These are phyloP conservation scores for Pachymerium ferrugineum DNA, from an alignment of 2,888 invertebrate species.

Conservation along the genomic window DNA sequence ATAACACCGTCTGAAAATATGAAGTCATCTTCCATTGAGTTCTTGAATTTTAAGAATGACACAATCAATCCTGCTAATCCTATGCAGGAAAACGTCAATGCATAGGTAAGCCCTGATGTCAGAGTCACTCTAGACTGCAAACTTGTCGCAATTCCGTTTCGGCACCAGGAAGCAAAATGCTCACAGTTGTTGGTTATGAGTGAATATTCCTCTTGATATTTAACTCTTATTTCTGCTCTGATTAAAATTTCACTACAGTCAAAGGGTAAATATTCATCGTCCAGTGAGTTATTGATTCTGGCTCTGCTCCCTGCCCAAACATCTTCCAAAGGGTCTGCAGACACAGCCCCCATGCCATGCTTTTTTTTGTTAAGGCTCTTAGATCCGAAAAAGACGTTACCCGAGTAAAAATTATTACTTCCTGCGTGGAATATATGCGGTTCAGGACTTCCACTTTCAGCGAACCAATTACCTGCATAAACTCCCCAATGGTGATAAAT, in stretches of 20 bases:
- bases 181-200: slow-evolving; percentile 34
- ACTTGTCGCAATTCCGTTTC: slow-evolving; percentile 25
- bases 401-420: background rate
- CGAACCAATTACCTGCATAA: slow-evolving; percentile 18
- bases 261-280: slow-evolving; percentile 4
- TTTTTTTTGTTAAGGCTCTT: background rate
- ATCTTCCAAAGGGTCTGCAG: background rate
- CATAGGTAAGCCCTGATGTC: background rate
- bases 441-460: background rate
- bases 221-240: background rate
- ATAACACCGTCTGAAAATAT: background rate
- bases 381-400: background rate
- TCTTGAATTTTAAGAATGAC: background rate
- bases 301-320: slow-evolving; percentile 19
- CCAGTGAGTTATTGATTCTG: slow-evolving; percentile 32
- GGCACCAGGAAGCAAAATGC: slow-evolving; percentile 34
- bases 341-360: background rate
- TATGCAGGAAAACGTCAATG: background rate
- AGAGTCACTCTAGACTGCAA: background rate
- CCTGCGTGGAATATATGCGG: background rate
- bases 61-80: background rate
- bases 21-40: background rate
- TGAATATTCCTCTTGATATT: slow-evolving; percentile 9
- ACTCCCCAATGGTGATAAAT: slow-evolving; percentile 35
- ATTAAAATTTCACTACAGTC: slow-evolving; percentile 16